These are phyloP conservation scores for Phymorhynchus buccinoides DNA, from an alignment of 1,140 invertebrate species.

Conservation along the genomic window DNA sequence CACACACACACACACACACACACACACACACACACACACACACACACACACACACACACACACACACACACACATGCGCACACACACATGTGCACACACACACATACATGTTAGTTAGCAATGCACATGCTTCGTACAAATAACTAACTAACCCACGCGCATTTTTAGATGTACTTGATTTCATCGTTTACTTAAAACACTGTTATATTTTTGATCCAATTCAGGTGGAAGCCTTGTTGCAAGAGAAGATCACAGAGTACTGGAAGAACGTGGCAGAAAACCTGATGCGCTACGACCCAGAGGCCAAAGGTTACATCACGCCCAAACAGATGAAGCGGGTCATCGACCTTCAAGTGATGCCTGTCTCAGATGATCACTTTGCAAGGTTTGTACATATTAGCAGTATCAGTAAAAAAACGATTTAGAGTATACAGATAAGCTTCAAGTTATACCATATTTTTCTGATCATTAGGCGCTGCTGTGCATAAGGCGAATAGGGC, in stretches of 20 bases:
- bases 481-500: no score
- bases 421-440: background rate
- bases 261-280: slow-evolving; percentile 66
- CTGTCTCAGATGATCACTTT: slow-evolving; percentile 68
- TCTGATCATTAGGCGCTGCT: no score
- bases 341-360: slow-evolving; percentile 64
- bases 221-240: slow-evolving; percentile 69
- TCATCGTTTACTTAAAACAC: background rate
- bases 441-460: no score
- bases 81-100: no score
- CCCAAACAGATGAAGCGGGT: slow-evolving; percentile 61
- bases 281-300: slow-evolving; percentile 59
- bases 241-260: slow-evolving; percentile 67
- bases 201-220: slow-evolving; percentile 23
- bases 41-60: no score
- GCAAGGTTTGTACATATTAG: slow-evolving; percentile 56
- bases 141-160: no score
- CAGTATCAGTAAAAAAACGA: background rate
- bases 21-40: no score
- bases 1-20: no score
- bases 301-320: slow-evolving; percentile 56
- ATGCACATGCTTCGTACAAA: no score
- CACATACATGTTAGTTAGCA: no score
- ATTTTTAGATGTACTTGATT: no score
- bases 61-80: no score